Evolutionary conservation across 2,113 vertebrate species (phyloP), one percentile per base, ranked within the genome.

Genomic region (Oryzias celebensis): DNA sequence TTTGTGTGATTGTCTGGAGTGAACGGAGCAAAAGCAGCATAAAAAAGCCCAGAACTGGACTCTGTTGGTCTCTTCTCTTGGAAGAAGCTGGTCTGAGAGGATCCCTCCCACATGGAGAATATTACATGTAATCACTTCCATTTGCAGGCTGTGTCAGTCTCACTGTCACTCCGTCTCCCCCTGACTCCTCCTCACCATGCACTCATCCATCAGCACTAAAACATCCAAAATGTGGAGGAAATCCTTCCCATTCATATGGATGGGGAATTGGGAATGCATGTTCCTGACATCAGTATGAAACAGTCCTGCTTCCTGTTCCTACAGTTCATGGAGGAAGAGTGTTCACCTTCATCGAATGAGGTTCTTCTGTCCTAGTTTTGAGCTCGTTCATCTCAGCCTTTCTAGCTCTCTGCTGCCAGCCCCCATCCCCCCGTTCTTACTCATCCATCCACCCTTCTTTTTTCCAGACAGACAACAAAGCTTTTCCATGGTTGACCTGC

Each of bases 71-170:
- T 74, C 62, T 78, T 86, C 86, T 90, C 90, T 90, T 20, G 20
- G 85, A 91, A 90, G 84, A 62, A 86, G 22, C 51, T 88, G 87
- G 87, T 87, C 79, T 78, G 73, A 77, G 84, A 73, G 78, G 84
- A 87, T 86, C 73, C 48, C 77, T 88, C 77, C 91, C 92, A 93
- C 90, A 91, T 91, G 91, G 78, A 59, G 78, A 89, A 88, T 91
- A 91, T 91, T 91, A 90, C 76, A 90, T 66, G 68, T 90, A 92
- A 91, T 92, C 87, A 75, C 85, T 90, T 88, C 89, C 87, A 90
- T 86, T 83, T 77, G 75, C 72, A 24, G 53, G 65, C 79, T 85
- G 75, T 73, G 78, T 63, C 74, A 78, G 80, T 86, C 81, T 84
- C 84, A 77, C 85, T 85, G 85, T 69, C 79, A 62, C 36, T 65